These are phyloP conservation scores for Epicampocera succincta DNA, from an alignment of 2,888 invertebrate species.

Conservation along the genomic window DNA sequence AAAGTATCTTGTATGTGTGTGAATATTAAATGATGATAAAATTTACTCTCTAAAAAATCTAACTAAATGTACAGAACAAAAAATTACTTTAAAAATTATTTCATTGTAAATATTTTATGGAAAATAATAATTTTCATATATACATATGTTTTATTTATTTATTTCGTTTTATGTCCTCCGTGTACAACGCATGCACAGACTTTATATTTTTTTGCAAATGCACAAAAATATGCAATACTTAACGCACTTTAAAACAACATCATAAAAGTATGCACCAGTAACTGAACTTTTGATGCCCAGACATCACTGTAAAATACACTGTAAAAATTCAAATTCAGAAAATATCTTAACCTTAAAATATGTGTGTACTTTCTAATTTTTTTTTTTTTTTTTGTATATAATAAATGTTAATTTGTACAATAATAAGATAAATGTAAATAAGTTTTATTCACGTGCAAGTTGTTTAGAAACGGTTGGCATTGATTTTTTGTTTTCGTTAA, in stretches of 20 bases:
- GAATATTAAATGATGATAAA: slow-evolving; percentile 76
- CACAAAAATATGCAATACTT: slow-evolving; percentile 58
- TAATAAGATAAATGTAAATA: slow-evolving; percentile 26
- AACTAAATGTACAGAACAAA: slow-evolving; percentile 69
- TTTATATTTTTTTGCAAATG: slow-evolving; percentile 24
- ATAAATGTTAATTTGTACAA: slow-evolving; percentile 67
- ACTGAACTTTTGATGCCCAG: slow-evolving; percentile 1
- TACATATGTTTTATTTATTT: slow-evolving; percentile 24
- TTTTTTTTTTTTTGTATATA: slow-evolving; percentile 37
- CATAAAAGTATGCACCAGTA: slow-evolving; percentile 59
- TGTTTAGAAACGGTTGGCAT: too few species aligned
- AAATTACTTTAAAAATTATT: slow-evolving; percentile 64
- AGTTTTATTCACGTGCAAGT: background rate
- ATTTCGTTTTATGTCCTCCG: slow-evolving; percentile 50
- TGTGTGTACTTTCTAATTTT: too few species aligned
- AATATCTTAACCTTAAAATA: slow-evolving; percentile 38
- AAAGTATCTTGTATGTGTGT: slow-evolving; percentile 83
- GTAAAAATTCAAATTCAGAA: slow-evolving; percentile 34
- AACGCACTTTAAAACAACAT: slow-evolving; percentile 44
- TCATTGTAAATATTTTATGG: slow-evolving; percentile 52
- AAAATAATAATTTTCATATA: slow-evolving; percentile 26
- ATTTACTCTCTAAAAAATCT: slow-evolving; percentile 48
- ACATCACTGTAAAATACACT: slow-evolving; percentile 40
- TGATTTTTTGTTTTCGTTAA: background rate
- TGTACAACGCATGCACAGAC: slow-evolving; percentile 59